Evolutionary conservation across 2,888 invertebrate genomes (phyloP).

Genomic region (Girardia tigrina): DNA sequence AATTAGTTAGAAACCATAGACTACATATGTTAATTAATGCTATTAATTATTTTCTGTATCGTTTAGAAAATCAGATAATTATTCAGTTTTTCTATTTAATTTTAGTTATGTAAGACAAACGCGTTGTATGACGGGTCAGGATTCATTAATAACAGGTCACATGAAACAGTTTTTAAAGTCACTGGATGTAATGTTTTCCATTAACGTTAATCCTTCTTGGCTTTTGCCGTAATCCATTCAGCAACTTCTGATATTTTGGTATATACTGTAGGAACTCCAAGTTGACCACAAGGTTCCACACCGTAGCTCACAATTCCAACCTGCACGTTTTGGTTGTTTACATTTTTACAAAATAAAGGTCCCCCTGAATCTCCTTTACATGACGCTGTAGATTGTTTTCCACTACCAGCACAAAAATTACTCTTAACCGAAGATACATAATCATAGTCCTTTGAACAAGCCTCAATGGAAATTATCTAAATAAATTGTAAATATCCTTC

Average conservation of each 20-base stretch:
- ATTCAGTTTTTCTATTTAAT: too few species aligned
- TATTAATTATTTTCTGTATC: too few species aligned
- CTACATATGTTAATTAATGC: too few species aligned
- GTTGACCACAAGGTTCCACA: constrained; percentile 12
- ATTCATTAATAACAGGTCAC: too few species aligned
- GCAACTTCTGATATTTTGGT: not conserved
- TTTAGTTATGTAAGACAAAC: too few species aligned
- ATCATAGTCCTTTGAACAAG: not conserved
- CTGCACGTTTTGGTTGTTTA: constrained; percentile 32
- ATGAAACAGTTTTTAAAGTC: too few species aligned
- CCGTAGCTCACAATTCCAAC: constrained; percentile 32
- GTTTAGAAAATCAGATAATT: too few species aligned
- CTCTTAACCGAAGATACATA: too few species aligned
- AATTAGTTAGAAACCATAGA: too few species aligned
- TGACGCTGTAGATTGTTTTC: not conserved
- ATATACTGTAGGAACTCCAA: constrained; percentile 7
- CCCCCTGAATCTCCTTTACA: constrained; percentile 45
- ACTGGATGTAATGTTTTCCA: too few species aligned
- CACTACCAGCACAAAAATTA: constrained; percentile 27
- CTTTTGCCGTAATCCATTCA: constrained; percentile 27
- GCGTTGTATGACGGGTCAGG: too few species aligned
- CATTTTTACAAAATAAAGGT: constrained; percentile 42
- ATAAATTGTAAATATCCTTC: not conserved
- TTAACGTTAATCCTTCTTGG: too few species aligned
- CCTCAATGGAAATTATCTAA: not conserved